Evolutionary conservation across 2,888 invertebrate genomes (phyloP).

Genomic region (Odontocolon sp.): DNA sequence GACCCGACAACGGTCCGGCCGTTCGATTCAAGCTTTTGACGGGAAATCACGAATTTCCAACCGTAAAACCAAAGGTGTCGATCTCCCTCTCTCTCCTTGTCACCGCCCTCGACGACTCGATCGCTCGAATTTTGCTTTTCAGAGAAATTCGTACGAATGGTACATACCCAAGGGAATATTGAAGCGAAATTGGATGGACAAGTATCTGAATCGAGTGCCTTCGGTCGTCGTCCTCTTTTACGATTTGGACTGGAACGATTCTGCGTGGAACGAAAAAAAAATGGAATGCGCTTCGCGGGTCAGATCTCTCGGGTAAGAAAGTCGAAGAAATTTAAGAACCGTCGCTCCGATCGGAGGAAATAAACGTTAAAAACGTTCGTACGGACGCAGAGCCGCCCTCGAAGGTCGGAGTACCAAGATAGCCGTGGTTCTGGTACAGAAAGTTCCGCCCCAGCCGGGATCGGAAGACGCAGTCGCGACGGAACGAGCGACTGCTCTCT

Average conservation of each 20-base stretch:
- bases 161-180: slow-evolving; percentile 97
- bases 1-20: slow-evolving; percentile 90
- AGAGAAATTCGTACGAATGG: slow-evolving; percentile 96
- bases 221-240: slow-evolving; percentile 97
- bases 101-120: not conserved
- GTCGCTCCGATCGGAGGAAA: too few relatives aligned
- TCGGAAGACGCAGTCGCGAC: slow-evolving; percentile 93
- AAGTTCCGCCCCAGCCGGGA: slow-evolving; percentile 88
- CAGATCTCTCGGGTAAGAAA: slow-evolving; percentile 87
- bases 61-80: slow-evolving; percentile 88
- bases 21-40: slow-evolving; percentile 92
- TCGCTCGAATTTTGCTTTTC: slow-evolving; percentile 51
- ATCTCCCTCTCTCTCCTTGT: not conserved
- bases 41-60: slow-evolving; percentile 93
- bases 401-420: slow-evolving; percentile 89
- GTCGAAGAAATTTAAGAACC: slow-evolving; percentile 11
- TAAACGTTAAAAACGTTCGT: too few relatives aligned
- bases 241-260: slow-evolving; percentile 98
- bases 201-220: slow-evolving; percentile 94
- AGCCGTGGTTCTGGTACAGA: slow-evolving; percentile 95
- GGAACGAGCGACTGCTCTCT: slow-evolving; percentile 94
- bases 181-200: slow-evolving; percentile 97
- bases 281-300: slow-evolving; percentile 96
- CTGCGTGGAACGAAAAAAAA: slow-evolving; percentile 96
- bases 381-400: slow-evolving; percentile 86